These are phyloP conservation scores for Bombus impatiens DNA, from an alignment of 1,140 invertebrate genomes.

Conservation along the genomic window DNA sequence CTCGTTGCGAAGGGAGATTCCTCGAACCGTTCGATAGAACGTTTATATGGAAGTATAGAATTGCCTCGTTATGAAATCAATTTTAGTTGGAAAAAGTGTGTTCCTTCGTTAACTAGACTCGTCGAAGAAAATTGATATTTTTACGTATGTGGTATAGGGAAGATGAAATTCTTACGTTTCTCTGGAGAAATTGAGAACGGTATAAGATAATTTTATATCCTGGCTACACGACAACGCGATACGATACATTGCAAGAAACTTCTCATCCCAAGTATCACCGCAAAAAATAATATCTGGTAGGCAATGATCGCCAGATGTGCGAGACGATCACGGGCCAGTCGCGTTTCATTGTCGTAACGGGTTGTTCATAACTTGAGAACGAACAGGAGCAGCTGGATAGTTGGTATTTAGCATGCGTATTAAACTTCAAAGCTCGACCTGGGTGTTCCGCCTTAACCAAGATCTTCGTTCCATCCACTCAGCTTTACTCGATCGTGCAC, in stretches of 20 bases:
- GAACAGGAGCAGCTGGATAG: slow-evolving; percentile 12
- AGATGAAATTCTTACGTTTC: neutral
- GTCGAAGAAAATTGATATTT: neutral
- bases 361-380: slow-evolving; percentile 11
- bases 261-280: neutral
- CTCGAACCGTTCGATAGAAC: slow-evolving; percentile 19
- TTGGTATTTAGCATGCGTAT: slow-evolving; percentile 27
- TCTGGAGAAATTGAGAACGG: neutral
- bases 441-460: neutral
- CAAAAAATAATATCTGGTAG: neutral
- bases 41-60: neutral
- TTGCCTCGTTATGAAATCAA: slow-evolving; percentile 1
- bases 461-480: neutral
- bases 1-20: neutral
- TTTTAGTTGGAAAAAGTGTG: neutral
- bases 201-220: neutral
- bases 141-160: no score
- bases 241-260: neutral
- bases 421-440: slow-evolving; percentile 30
- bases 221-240: neutral
- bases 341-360: slow-evolving; percentile 21
- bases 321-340: neutral
- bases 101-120: neutral
- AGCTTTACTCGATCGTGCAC: neutral
- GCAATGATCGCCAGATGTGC: slow-evolving; percentile 24